Evolutionary conservation across 2,888 invertebrate species (phyloP).

Genomic region (Mythimna pallens): DNA sequence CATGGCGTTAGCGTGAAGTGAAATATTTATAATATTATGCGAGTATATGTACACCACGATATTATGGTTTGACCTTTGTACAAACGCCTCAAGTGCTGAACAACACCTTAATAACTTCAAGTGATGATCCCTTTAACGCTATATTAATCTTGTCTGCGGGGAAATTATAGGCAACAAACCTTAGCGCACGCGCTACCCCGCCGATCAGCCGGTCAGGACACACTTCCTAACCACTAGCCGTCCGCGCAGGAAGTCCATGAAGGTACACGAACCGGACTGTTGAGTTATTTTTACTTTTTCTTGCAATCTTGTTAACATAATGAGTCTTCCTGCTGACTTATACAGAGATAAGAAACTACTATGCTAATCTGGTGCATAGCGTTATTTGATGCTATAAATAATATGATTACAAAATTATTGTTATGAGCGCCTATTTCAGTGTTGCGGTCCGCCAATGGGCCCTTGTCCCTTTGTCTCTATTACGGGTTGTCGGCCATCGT

Average conservation of each 20-base stretch:
- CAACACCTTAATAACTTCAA: conserved; percentile 66
- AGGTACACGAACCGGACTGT: conserved; percentile 76
- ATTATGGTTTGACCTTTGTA: conserved; percentile 71
- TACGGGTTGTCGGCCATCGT: conserved; percentile 79
- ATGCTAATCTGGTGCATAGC: conserved; percentile 65
- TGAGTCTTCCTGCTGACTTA: conserved; percentile 73
- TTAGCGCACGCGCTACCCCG: conserved; percentile 72
- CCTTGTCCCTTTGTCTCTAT: conserved; percentile 87
- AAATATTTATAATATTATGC: conserved; percentile 37
- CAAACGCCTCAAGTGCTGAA: conserved; percentile 70
- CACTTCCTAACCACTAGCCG: conserved; percentile 70
- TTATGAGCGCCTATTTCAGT: conserved; percentile 67
- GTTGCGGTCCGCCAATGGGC: conserved; percentile 71
- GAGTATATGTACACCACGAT: conserved; percentile 51
- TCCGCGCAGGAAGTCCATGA: conserved; percentile 77
- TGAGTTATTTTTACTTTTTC: conserved; percentile 76
- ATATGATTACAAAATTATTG: conserved; percentile 72
- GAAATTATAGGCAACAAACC: conserved; percentile 74
- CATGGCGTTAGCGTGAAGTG: conserved; percentile 20
- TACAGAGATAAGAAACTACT: conserved; percentile 68
- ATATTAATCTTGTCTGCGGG: conserved; percentile 73
- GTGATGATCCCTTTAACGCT: conserved; percentile 71
- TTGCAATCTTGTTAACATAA: conserved; percentile 76
- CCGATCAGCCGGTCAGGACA: conserved; percentile 74
- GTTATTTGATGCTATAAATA: conserved; percentile 67